phyloP scores from a whole-genome alignment of 2,888 invertebrate genomes.

The Platerodrilus igneus region DNA sequence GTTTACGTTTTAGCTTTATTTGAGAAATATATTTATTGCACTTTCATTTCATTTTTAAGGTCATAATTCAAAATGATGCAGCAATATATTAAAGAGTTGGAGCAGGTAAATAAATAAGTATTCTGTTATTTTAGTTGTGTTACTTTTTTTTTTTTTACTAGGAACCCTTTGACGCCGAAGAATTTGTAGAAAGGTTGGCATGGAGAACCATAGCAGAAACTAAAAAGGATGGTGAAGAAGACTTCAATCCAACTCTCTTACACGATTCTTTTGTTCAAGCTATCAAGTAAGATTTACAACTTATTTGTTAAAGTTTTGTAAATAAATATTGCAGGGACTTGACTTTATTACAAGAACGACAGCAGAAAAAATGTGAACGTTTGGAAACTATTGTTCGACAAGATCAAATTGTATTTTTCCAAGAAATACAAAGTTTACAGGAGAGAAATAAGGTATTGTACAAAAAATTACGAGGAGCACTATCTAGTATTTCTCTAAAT shows the following conservation, averaged over 20 bases:
- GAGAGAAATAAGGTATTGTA: constrained; percentile 81
- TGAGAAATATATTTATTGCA: too few species aligned
- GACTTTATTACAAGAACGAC: constrained; percentile 74
- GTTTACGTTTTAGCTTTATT: too few species aligned
- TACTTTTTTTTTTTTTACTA: constrained; percentile 45
- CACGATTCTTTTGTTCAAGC: constrained; percentile 91
- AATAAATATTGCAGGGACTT: constrained; percentile 47
- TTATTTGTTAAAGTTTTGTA: constrained; percentile 1
- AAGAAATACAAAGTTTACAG: constrained; percentile 75
- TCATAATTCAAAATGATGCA: constrained; percentile 62
- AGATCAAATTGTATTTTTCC: constrained; percentile 79
- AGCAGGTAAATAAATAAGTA: constrained; percentile 57
- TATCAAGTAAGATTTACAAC: constrained; percentile 60
- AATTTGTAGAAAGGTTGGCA: constrained; percentile 94
- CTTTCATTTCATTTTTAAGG: constrained; percentile 3
- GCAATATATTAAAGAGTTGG: constrained; percentile 82
- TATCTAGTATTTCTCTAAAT: too few species aligned
- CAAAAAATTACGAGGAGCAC: too few species aligned
- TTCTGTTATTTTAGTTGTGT: constrained; percentile 3
- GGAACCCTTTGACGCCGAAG: constrained; percentile 96
- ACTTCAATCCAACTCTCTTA: constrained; percentile 81
- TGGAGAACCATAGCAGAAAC: constrained; percentile 81
- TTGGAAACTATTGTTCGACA: constrained; percentile 77
- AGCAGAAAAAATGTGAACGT: constrained; percentile 79
- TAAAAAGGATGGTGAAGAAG: constrained; percentile 61